These are phyloP conservation scores for Acrobasis repandana DNA, from an alignment of 2,888 invertebrate genomes.

Conservation along the genomic window DNA sequence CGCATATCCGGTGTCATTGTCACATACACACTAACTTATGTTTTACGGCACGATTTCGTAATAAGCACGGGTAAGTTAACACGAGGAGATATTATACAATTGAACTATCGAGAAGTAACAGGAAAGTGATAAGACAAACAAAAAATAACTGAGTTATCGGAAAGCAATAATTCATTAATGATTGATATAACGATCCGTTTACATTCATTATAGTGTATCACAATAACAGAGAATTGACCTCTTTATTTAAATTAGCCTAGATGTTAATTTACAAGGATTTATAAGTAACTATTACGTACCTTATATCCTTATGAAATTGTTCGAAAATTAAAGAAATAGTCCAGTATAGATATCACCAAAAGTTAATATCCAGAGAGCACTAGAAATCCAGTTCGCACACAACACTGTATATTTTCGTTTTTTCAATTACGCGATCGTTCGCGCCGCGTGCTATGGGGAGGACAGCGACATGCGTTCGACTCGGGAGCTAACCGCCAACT, in stretches of 20 bases:
- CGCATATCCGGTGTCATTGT: slow-evolving; percentile 20
- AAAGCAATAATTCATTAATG: slow-evolving; percentile 18
- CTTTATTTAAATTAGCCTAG: background rate
- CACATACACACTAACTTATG: slow-evolving; percentile 19
- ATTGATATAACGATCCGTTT: slow-evolving; percentile 13
- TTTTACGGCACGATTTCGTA: slow-evolving; percentile 9
- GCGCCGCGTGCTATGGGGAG: slow-evolving; percentile 46
- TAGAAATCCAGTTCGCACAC: slow-evolving; percentile 71
- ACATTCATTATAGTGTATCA: slow-evolving; percentile 16
- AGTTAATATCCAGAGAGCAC: slow-evolving; percentile 53
- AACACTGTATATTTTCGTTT: slow-evolving; percentile 66
- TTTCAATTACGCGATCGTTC: slow-evolving; percentile 64
- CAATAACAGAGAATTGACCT: slow-evolving; percentile 19
- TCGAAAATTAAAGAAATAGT: slow-evolving; percentile 52
- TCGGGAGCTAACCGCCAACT: slow-evolving; percentile 68
- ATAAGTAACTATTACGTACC: slow-evolving; percentile 51
- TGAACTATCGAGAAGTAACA: slow-evolving; percentile 27
- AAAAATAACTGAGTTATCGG: slow-evolving; percentile 21
- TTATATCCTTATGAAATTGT: slow-evolving; percentile 49
- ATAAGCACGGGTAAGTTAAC: slow-evolving; percentile 20
- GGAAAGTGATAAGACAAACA: slow-evolving; percentile 42
- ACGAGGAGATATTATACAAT: background rate
- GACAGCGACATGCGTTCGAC: slow-evolving; percentile 56
- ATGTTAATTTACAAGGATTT: slow-evolving; percentile 15
- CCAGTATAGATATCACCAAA: slow-evolving; percentile 51